Evolutionary conservation across 2,888 invertebrate species (phyloP).

Genomic region (Agonum fuliginosum): DNA sequence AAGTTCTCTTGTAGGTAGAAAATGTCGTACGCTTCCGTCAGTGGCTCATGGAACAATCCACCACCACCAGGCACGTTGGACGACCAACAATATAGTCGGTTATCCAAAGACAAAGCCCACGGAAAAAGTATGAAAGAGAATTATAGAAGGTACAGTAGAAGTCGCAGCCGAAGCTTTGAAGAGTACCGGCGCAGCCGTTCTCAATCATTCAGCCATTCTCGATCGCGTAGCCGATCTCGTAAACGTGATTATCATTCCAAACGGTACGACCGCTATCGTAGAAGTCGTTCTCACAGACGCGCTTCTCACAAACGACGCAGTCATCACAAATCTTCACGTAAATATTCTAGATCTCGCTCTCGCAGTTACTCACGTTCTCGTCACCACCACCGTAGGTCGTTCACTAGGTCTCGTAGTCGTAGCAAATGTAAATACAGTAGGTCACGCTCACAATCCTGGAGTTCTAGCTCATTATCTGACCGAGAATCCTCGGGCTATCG

Average conservation of each 20-base stretch:
- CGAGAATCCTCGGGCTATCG: slow-evolving; percentile 57
- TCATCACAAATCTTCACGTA: slow-evolving; percentile 61
- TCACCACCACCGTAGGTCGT: slow-evolving; percentile 30
- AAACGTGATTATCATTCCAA: slow-evolving; percentile 60
- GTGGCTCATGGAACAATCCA: slow-evolving; percentile 69
- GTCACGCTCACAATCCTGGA: slow-evolving; percentile 40
- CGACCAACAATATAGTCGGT: slow-evolving; percentile 61
- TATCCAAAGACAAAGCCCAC: slow-evolving; percentile 31
- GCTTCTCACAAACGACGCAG: slow-evolving; percentile 57
- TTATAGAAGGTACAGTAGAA: slow-evolving; percentile 61
- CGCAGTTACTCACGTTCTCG: slow-evolving; percentile 62
- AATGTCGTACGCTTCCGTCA: slow-evolving; percentile 62
- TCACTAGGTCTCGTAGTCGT: slow-evolving; percentile 59
- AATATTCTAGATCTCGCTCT: slow-evolving; percentile 62
- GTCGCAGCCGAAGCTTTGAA: slow-evolving; percentile 60
- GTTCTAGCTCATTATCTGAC: slow-evolving; percentile 42
- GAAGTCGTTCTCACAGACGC: slow-evolving; percentile 62
- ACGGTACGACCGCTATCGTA: slow-evolving; percentile 63
- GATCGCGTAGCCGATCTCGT: slow-evolving; percentile 9
- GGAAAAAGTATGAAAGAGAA: slow-evolving; percentile 59
- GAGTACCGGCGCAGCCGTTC: slow-evolving; percentile 37
- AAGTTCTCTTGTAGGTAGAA: slow-evolving; percentile 74
- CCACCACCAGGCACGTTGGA: slow-evolving; percentile 71
- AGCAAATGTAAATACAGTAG: slow-evolving; percentile 43
- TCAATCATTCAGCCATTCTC: slow-evolving; percentile 14